Conservation (phyloP, 2,113 vertebrate genomes). For the Suricata suricatta region DNA sequence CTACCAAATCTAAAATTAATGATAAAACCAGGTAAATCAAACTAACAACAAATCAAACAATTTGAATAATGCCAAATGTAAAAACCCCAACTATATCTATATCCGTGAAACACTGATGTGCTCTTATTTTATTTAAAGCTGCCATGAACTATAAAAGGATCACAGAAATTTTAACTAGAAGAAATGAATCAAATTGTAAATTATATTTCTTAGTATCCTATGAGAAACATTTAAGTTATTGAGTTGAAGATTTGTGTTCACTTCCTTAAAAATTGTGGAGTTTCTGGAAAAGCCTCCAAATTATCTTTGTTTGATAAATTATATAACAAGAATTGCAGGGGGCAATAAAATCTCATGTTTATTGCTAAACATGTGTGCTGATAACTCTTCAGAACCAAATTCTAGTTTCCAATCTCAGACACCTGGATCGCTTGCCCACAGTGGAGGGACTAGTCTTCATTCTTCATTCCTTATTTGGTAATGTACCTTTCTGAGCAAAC, state of each 20-base stretch:
- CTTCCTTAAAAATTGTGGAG: background rate
- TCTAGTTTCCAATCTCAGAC: conserved; percentile 35
- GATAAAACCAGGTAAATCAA: background rate
- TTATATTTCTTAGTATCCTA: background rate
- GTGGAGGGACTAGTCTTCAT: background rate
- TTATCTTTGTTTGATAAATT: background rate
- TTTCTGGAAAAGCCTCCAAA: background rate
- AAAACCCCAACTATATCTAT: background rate
- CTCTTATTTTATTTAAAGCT: background rate
- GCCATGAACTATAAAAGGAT: background rate
- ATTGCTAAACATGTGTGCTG: background rate
- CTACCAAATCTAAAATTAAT: conserved; percentile 43
- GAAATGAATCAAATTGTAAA: conserved; percentile 12
- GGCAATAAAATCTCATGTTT: background rate
- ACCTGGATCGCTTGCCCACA: background rate
- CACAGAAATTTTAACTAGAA: background rate
- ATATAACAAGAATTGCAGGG: background rate
- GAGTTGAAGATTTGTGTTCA: background rate
- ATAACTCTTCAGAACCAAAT: background rate
- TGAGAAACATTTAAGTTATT: conserved; percentile 29
- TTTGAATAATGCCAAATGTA: background rate
- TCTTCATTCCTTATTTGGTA: background rate
- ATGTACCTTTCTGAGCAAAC: background rate
- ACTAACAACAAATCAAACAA: background rate
- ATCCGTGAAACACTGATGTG: background rate